These are phyloP conservation scores for Potamilus streckersoni DNA, from an alignment of 1,140 invertebrate species.

Conservation along the genomic window DNA sequence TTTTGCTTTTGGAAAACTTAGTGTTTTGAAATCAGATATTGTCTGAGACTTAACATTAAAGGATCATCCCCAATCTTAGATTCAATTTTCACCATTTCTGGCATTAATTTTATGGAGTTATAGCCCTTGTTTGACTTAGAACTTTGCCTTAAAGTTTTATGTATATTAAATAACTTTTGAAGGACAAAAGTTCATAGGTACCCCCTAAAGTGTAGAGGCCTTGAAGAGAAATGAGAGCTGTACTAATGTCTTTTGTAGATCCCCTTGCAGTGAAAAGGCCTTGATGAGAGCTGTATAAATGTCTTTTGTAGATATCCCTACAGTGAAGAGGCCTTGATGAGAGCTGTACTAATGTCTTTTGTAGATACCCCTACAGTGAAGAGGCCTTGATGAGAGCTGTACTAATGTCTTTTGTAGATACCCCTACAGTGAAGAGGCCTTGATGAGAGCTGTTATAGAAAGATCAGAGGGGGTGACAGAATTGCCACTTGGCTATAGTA, in stretches of 20 bases:
- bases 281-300: not conserved
- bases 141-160: no score
- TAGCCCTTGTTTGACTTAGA: no score
- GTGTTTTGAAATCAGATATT: no score
- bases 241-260: slow-evolving; percentile 17
- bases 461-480: slow-evolving; percentile 23
- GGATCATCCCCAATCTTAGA: no score
- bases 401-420: slow-evolving; percentile 53
- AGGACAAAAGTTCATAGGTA: no score
- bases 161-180: no score
- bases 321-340: slow-evolving; percentile 74
- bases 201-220: no score
- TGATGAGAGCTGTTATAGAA: slow-evolving; percentile 74
- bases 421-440: slow-evolving; percentile 74
- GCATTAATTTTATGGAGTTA: no score
- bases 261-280: not conserved
- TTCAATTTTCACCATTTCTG: not conserved
- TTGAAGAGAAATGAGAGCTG: no score
- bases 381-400: not conserved
- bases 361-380: not conserved
- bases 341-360: slow-evolving; percentile 69
- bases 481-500: slow-evolving; percentile 35
- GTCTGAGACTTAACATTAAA: no score
- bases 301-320: slow-evolving; percentile 71
- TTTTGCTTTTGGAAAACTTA: not conserved